Evolutionary conservation across 2,113 vertebrate genomes (phyloP), one percentile per base, ranked within the genome.

Genomic region (Prochilodus magdalenae): DNA sequence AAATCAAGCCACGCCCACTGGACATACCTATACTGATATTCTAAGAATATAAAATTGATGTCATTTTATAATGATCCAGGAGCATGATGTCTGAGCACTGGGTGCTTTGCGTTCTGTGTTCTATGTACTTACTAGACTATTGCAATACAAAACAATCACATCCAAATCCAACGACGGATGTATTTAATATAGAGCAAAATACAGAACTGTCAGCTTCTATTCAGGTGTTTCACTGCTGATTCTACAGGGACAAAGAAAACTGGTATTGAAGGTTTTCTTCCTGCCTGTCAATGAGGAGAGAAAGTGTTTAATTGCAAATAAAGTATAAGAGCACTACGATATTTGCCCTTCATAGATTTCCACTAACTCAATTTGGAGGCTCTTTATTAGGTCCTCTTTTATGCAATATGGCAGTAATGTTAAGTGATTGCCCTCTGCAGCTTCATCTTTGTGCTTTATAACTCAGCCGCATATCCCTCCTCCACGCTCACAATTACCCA

Each of bases 401-500:
- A 73, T 80, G 27, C 40, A 26, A 49, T 63, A 80, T 51, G 40
- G 69, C 57, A 33, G 69, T 80, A 73, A 80, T 63, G 78, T 80
- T 73, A 80, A 73, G 78, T 80, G 78, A 73, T 63, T 73, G 78
- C 55, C 57, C 53, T 79, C 66, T 69, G 53, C 49, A 40, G 51
- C 65, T 70, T 59, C 63, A 51, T 72, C 51, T 33, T 78, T 78
- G 53, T 62, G 62, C 36, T 62, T 80, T 63, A 80, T 51, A 80
- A 80, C 53, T 80, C 57, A 73, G 55, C 55, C 53, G 29, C 40
- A 79, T 71, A 36, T 59, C 27, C 36, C 30, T 70, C 36, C 33
- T 79, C 67, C 47, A 33, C 29, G 62, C 75, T 71, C 77, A 47
- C 53, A 79, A 79, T 79, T 72, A 71, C 70, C 67, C 57, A 72